A percentile compares a stretch with the other conserved stretches of the same genome.
Conservation (phyloP, 2,888 invertebrate genomes). For the Drosophila leonis region DNA sequence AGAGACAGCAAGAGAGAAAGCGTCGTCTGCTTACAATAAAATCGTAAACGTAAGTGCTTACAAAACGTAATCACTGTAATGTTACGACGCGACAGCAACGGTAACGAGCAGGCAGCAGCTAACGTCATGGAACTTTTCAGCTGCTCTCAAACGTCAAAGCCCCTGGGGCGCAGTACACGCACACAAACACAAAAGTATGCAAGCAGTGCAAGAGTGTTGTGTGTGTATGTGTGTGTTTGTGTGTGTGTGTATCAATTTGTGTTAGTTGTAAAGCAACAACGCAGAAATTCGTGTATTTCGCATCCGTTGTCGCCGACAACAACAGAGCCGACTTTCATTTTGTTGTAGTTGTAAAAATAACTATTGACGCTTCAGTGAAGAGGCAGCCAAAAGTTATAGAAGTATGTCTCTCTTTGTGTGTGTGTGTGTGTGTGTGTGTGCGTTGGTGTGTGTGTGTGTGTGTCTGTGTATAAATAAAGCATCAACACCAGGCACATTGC, state of each 20-base stretch:
- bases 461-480: conserved; percentile 64
- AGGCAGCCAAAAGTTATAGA: conserved; percentile 65
- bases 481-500: conserved; percentile 78
- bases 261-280: conserved; percentile 54
- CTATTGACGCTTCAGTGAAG: conserved; percentile 75
- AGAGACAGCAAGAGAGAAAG: background rate
- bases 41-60: conserved; percentile 71
- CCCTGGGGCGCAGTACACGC: conserved; percentile 53
- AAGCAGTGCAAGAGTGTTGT: background rate
- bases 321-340: conserved; percentile 32
- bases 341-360: conserved; percentile 63
- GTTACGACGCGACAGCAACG: conserved; percentile 50
- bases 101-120: conserved; percentile 47
- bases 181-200: background rate
- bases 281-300: conserved; percentile 73
- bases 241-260: conserved; percentile 13
- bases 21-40: conserved; percentile 65
- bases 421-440: background rate
- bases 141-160: conserved; percentile 62
- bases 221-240: background rate
- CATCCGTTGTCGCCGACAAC: conserved; percentile 61
- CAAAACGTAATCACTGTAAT: conserved; percentile 81
- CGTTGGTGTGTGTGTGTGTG: background rate
- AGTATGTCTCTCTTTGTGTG: background rate
- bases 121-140: conserved; percentile 68